Percentiles rank a stretch among this genome's conserved stretches.
Evolutionary conservation across 2,113 vertebrate species (phyloP).

Genomic region (Rallus limicola): DNA sequence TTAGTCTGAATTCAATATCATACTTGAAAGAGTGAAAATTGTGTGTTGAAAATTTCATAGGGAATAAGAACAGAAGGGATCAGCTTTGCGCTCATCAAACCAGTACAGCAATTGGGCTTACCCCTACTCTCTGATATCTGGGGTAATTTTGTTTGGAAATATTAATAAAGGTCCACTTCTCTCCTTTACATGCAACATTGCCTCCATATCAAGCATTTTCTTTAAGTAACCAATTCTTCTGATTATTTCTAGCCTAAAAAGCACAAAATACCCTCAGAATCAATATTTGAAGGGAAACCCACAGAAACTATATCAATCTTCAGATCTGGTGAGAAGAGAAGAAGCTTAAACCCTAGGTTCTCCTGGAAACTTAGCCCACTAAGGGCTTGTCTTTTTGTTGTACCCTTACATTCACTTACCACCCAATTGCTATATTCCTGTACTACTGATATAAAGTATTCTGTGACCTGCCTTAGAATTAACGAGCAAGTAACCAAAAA

Average conservation of each 20-base stretch:
- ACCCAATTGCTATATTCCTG: not conserved
- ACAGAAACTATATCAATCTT: not conserved
- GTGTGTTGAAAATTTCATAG: slow-evolving; percentile 12
- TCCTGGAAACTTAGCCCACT: not conserved
- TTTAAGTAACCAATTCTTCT: not conserved
- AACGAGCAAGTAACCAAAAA: not conserved
- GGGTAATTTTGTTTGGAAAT: not conserved
- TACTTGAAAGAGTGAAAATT: slow-evolving; percentile 5
- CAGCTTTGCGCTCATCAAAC: not conserved
- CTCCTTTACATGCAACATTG: not conserved
- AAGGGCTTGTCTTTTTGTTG: not conserved
- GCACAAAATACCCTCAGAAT: not conserved
- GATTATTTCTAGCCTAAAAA: not conserved
- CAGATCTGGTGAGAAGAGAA: not conserved
- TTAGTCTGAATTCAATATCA: not conserved
- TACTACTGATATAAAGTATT: not conserved
- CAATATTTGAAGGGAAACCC: not conserved
- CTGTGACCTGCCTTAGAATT: not conserved
- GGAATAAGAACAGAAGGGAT: not conserved
- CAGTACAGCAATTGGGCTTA: not conserved
- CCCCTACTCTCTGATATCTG: not conserved
- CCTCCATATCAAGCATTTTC: not conserved
- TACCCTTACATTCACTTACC: not conserved
- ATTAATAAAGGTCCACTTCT: not conserved
- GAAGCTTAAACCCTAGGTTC: not conserved